Evolutionary conservation across 2,888 invertebrate genomes (phyloP), one percentile per base, ranked within the genome.

Genomic region (Orthonychiurus folsomi): DNA sequence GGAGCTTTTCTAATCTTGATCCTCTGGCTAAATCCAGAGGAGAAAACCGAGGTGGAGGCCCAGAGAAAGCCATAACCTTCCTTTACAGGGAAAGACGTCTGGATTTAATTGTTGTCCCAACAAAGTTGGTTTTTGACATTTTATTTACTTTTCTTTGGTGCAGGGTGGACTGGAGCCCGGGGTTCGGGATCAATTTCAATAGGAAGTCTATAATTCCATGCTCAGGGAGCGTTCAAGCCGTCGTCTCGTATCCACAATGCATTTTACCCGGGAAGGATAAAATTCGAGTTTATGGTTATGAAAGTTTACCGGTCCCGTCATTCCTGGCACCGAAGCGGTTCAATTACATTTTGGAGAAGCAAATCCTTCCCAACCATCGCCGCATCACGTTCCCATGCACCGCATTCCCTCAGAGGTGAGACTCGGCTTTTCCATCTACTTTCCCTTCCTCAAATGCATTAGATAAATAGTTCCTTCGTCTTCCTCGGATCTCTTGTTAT

Each of bases 161-260:
- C 56, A 73, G 73, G 57, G 73, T 73, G 18, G 73, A 71, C 24
- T 73, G 73, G 73, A 69, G 73, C 56, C 65, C 68, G 3, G 64
- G 68, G 53, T 73, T 73, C 60, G 61, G 63, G 1, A 59, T 72
- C 20, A 63, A 66, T 48, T 52, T 73, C 21, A 63, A 60, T 58
- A 66, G 59, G 54, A 57, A 24, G 21, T 71, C 70, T 12, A 63
- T 73, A 23, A 54, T 73, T 20, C 70, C 71, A n/a, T 73, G 73
- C 64, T 65, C 65, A 54, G 65, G 61, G 21, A 66, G 64, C 2
- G 63, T 73, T 15, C 66, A 68, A 3, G 69, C 65, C 25, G 15
- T 59, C 26, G 63, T 71, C 15, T 61, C 66, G 1, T 65, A 68
- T 50, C 73, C 73, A 5, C 64, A 60, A 24, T 73, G 73, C 56